Base-by-base conservation (phyloP, 2,888 invertebrate genomes). In the Stenodema calcarata region DNA sequence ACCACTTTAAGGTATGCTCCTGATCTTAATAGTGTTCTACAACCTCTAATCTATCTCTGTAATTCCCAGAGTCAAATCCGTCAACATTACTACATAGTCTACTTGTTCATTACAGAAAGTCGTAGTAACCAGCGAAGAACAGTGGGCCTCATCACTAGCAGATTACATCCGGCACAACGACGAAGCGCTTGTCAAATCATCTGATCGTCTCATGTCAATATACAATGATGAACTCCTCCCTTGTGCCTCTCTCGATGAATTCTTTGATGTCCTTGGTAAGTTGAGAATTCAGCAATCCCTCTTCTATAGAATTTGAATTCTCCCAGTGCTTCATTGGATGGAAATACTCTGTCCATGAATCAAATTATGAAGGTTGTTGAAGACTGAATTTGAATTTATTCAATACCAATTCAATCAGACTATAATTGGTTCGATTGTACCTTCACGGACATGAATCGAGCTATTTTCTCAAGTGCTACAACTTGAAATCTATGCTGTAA, bases 151-250 rank as follows among this genome's bases (percentile, higher is more conserved):
- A 75, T 94, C 95, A 88, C 92, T 99, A 86, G 98, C 98, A 27
- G 98, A 98, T 91, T 98, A 96, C 91, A 96, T 99, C 90, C 95
- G 99, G 0, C 95, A 97, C 91, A 98, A 97, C 92, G 99, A 99
- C 92, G 97, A 97, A 91, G 93, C 94, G 6, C 94, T 98, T 92
- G 92, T 97, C 28, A 98, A 98, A 91, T 94, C 95, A 16, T 96
- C 97, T 14, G 97, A 98, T 91, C 94, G 94, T 88, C 93, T 98
- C 87, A 93, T 99, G 88, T 93, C 94, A 35, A 93, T 94, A 0
- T 96, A 98, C 90, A 96, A 97, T 69, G 96, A 98, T 90, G 98
- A 98, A 91, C 93, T 97, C 90, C 92, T 98, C 90, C 96, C 97
- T 12, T 97, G 98, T 92, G 94, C 96, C 88, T 96, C 97, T 18